Evolutionary conservation across 2,888 invertebrate genomes (phyloP).

Genomic region (Drosophila meridionalis): DNA sequence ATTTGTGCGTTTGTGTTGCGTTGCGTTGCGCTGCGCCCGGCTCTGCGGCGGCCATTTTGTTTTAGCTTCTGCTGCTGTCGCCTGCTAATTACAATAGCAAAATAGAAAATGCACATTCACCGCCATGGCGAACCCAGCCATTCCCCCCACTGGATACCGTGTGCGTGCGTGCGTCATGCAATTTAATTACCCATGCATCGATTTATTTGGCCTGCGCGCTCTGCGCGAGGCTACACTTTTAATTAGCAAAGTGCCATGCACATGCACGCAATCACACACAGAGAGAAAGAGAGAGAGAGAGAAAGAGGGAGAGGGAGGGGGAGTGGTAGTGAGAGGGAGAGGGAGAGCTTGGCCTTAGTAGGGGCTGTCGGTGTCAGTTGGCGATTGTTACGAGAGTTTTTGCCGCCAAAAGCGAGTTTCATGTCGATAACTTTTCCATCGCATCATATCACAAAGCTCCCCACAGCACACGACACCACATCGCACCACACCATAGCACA

Average conservation of each 20-base stretch:
- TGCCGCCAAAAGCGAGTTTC: constrained; percentile 22
- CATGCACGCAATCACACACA: constrained; percentile 56
- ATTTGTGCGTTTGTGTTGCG: constrained; percentile 46
- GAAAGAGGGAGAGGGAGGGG: neutral
- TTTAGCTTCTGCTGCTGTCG: constrained; percentile 51
- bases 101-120: constrained; percentile 46
- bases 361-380: constrained; percentile 65
- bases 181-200: constrained; percentile 80
- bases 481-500: neutral
- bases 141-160: constrained; percentile 35
- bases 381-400: constrained; percentile 66
- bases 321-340: constrained; percentile 1
- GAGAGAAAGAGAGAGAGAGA: neutral
- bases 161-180: constrained; percentile 69
- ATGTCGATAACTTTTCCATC: constrained; percentile 49
- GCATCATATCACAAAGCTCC: constrained; percentile 28
- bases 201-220: constrained; percentile 70
- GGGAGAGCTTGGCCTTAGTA: neutral
- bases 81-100: constrained; percentile 71
- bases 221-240: constrained; percentile 72
- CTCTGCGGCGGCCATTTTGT: constrained; percentile 63
- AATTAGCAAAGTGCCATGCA: constrained; percentile 79
- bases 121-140: neutral
- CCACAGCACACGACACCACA: neutral
- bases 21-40: constrained; percentile 11